Conservation (phyloP, 2,113 vertebrate genomes). For the Tyto alba region DNA sequence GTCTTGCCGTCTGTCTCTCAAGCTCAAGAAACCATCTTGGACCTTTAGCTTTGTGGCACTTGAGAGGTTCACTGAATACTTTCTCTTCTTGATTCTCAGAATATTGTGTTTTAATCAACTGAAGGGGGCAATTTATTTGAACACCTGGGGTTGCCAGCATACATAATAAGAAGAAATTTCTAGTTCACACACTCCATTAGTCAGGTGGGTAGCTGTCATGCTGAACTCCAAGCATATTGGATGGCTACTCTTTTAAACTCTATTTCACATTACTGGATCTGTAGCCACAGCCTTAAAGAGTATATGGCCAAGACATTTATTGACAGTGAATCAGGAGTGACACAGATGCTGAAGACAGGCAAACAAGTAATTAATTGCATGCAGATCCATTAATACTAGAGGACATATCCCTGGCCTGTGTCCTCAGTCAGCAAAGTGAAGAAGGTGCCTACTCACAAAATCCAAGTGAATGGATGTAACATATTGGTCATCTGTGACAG, state of each 20-base stretch:
- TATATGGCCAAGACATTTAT: not conserved
- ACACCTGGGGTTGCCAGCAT: not conserved
- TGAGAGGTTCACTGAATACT: not conserved
- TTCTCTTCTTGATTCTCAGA: not conserved
- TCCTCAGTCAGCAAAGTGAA: not conserved
- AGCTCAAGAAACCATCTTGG: not conserved
- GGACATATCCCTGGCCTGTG: not conserved
- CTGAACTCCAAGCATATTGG: not conserved
- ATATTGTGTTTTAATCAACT: not conserved
- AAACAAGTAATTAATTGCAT: not conserved
- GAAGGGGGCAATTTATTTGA: not conserved
- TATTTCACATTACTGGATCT: not conserved
- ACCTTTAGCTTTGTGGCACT: not conserved
- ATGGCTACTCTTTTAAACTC: not conserved
- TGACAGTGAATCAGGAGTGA: not conserved
- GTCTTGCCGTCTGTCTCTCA: not conserved
- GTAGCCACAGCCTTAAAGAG: not conserved
- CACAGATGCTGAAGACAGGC: not conserved
- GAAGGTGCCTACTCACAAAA: not conserved
- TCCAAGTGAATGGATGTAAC: not conserved
- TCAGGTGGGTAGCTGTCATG: not conserved
- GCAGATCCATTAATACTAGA: not conserved
- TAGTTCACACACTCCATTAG: not conserved
- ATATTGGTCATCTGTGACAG: not conserved
- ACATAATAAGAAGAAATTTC: not conserved